Percentiles rank a stretch among this genome's conserved stretches.
Conservation (phyloP, 2,797 vertebrate genomes). For the Centroberyx gerrardi region DNA sequence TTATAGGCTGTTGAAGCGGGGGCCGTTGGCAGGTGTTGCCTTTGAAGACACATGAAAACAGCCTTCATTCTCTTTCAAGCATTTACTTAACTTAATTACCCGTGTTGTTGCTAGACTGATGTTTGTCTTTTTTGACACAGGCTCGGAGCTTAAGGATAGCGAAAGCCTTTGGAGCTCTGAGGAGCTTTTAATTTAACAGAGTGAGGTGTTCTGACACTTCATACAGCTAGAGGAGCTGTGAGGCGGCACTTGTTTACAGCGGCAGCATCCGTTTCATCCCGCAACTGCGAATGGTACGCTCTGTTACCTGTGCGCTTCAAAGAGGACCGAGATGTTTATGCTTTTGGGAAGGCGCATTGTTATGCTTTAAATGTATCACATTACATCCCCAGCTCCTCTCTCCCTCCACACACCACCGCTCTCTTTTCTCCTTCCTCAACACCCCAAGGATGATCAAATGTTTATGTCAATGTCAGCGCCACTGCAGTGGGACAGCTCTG, state of each 20-base stretch:
- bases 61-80: conserved; percentile 20
- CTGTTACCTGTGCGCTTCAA: conserved; percentile 68
- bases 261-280: conserved; percentile 53
- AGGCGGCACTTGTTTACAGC: conserved; percentile 67
- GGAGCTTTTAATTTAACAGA: conserved; percentile 45
- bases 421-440: conserved; percentile 26
- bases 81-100: conserved; percentile 49
- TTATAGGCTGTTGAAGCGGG: conserved; percentile 5
- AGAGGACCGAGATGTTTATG: conserved; percentile 52
- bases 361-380: conserved; percentile 51
- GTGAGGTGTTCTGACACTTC: conserved; percentile 55
- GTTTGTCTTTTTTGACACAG: conserved; percentile 53
- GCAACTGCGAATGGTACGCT: conserved; percentile 31
- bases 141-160: conserved; percentile 33
- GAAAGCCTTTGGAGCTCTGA: conserved; percentile 33
- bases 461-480: conserved; percentile 60
- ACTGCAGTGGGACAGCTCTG: conserved; percentile 30
- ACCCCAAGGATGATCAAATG: conserved; percentile 62
- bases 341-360: conserved; percentile 51
- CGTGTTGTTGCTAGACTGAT: conserved; percentile 36
- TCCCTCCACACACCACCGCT: conserved; percentile 10
- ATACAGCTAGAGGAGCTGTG: conserved; percentile 39
- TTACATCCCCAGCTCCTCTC: conserved; percentile 34
- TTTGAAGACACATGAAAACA: conserved; percentile 38
- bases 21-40: conserved; percentile 30